Conservation (phyloP, 2,888 invertebrate genomes). For the Criorhina ranunculi region DNA sequence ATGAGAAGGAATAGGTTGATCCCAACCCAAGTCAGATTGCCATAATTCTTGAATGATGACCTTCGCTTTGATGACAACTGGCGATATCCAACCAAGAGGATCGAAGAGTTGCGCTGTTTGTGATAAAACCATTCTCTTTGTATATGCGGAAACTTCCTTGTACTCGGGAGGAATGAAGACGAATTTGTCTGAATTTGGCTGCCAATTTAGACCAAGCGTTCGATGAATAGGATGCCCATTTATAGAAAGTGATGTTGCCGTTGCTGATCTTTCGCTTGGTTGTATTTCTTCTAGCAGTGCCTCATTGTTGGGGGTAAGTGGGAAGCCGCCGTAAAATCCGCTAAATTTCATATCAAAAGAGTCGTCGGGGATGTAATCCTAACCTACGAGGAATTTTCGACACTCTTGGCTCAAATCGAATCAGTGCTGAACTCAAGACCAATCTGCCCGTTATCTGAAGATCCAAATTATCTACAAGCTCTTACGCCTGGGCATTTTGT, state of each 20-base stretch:
- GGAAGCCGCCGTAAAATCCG: slow-evolving; percentile 41
- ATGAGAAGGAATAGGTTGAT: neutral
- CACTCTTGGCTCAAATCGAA: slow-evolving; percentile 74
- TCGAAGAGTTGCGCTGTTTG: slow-evolving; percentile 14
- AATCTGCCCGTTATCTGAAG: slow-evolving; percentile 7
- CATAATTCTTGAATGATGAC: slow-evolving; percentile 25
- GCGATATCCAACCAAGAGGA: slow-evolving; percentile 33
- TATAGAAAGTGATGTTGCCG: slow-evolving; percentile 17
- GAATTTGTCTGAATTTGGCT: slow-evolving; percentile 24
- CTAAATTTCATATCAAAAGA: slow-evolving; percentile 49
- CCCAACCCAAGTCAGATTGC: slow-evolving; percentile 10
- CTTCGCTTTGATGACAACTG: slow-evolving; percentile 17
- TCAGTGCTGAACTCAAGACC: slow-evolving; percentile 75
- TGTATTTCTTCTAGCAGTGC: slow-evolving; percentile 13
- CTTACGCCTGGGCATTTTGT: slow-evolving; percentile 71
- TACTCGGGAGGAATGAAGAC: slow-evolving; percentile 33
- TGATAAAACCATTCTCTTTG: slow-evolving; percentile 30
- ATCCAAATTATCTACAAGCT: slow-evolving; percentile 74
- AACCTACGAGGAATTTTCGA: slow-evolving; percentile 51
- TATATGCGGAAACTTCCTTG: slow-evolving; percentile 6
- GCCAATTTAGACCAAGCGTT: slow-evolving; percentile 40
- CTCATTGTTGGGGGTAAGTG: slow-evolving; percentile 27
- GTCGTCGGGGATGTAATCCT: slow-evolving; percentile 22
- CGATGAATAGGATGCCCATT: slow-evolving; percentile 27
- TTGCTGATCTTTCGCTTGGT: neutral